Evolutionary conservation across 2,797 vertebrate species (phyloP), one percentile per base, ranked within the genome.

Genomic region (Girardinus metallicus): DNA sequence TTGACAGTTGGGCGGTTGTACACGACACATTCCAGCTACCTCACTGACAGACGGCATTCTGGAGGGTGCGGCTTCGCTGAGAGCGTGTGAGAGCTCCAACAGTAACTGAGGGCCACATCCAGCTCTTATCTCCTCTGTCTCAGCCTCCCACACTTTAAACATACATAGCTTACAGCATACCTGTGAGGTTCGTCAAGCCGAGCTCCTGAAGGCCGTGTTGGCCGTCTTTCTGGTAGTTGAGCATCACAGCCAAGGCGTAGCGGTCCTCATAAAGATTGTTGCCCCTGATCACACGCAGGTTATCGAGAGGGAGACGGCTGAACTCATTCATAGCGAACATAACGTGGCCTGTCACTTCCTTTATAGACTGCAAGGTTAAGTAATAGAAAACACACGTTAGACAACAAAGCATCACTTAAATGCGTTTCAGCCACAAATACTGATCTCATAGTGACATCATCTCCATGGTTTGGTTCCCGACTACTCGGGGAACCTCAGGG

Each of bases 331-430:
- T 64, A 21, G 97, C 98, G 51, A 99, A 94, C 77, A 99, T 90
- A 86, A 99, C 95, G 1, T 99, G 99, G 79, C 99, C 99, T 0
- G 98, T 99, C 90, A 99, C 99, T 92, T 99, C 99, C 80, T 97
- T 96, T 86, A 99, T 98, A 9, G 98, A 98, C 99, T 99, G 95
- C 3, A 78, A 73, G 23, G 51, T 62, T 74, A 41, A 72, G 88
- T 64, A 49, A 7, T 2, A 73, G 11, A 62, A 5, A 51, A 74
- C 1, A 16, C 57, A 66, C 2, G 2, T 74, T 55, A 71, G 41
- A 71, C 41, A 71, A 71, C 13, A 7, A 18, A 1, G 6, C 12
- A 71, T 46, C 26, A 46, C 15, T 16, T 72, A 44, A 71, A 71
- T n/a, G 11, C 2, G 21, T 68, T 73, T 47, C 18, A 1, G 66